phyloP scores from a whole-genome alignment of 2,888 invertebrate species.

The Idaea dimidiata region DNA sequence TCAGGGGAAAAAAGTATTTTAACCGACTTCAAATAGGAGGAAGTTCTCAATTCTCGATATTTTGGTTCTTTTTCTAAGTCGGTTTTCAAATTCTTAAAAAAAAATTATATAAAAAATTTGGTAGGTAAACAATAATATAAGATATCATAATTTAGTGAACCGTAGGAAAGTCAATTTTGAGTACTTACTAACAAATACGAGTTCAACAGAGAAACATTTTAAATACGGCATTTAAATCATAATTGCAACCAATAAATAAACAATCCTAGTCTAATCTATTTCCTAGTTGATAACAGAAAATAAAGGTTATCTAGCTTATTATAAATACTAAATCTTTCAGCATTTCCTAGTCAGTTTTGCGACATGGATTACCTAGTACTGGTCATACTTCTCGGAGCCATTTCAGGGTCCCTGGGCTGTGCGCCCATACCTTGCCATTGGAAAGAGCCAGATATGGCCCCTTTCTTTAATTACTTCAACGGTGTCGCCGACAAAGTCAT shows the following conservation, averaged over 20 bases:
- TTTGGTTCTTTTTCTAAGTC: too few relatives aligned
- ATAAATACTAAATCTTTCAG: background rate
- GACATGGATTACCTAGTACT: background rate
- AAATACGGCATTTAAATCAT: background rate
- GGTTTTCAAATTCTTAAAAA: too few relatives aligned
- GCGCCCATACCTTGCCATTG: constrained; percentile 25
- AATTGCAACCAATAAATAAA: background rate
- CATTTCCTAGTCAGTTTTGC: background rate
- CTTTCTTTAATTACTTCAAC: constrained; percentile 21
- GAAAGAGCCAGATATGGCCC: constrained; percentile 9
- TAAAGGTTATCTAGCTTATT: background rate
- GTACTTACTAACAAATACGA: background rate
- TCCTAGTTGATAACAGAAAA: background rate
- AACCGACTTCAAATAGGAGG: too few relatives aligned
- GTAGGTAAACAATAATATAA: background rate
- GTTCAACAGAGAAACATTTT: background rate
- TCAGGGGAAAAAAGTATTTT: too few relatives aligned
- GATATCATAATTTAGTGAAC: background rate
- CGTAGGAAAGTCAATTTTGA: background rate
- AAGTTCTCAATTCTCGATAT: too few relatives aligned
- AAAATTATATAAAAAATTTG: background rate
- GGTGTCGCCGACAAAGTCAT: constrained; percentile 21
- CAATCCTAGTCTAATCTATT: background rate
- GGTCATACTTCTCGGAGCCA: background rate
- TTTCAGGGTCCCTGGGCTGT: constrained; percentile 11